Base-by-base conservation (phyloP, 2,113 vertebrate genomes). In the Cyanoderma ruficeps region DNA sequence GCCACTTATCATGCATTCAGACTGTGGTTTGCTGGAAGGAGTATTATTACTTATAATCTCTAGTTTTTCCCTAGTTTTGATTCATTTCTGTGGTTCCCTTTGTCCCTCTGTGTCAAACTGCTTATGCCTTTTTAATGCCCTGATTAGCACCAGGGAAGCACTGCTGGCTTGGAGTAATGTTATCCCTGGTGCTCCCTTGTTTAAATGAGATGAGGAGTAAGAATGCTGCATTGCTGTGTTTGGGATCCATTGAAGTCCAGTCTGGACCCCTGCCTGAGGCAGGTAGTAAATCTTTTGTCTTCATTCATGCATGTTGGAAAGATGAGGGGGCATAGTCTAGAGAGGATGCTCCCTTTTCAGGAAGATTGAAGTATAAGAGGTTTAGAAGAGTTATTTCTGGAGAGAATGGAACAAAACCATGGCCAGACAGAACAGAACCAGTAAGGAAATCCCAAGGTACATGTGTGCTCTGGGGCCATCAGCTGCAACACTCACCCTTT, bases 1-100 rank as follows among this genome's bases (percentile, higher is more conserved):
- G 75, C 75, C 82, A 67, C 92, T 92, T 94, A 59, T 1, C 57
- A 37, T 71, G 52, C 64, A 68, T 85, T 86, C 76, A 69, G 82
- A 42, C 55, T 70, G 90, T 67, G 75, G 71, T 87, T 90, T 95
- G 84, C 79, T 88, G 79, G 78, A 91, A 86, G 75, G 75, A 91
- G 39, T 63, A 42, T 85, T 87, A 74, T 25, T 70, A 61, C 79
- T 88, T 91, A 56, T 74, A 93, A 86, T 95, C 59, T 93, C 71
- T 88, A 37, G 22, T 74, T 93, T 95, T 94, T 27, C 27, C 24
- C 30, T 67, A 42, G 25, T 76, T 96, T 94, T 96, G 46, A 63
- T 83, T 96, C 0, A 67, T 95, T 94, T 88, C 47, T 78, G 71
- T 95, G 63, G 71, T 74, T 93, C 16, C 50, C 82, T 93, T 94